Percentiles rank a stretch among this genome's conserved stretches.
phyloP scores from a whole-genome alignment of 1,140 invertebrate genomes.

The Diorhabda sublineata region DNA sequence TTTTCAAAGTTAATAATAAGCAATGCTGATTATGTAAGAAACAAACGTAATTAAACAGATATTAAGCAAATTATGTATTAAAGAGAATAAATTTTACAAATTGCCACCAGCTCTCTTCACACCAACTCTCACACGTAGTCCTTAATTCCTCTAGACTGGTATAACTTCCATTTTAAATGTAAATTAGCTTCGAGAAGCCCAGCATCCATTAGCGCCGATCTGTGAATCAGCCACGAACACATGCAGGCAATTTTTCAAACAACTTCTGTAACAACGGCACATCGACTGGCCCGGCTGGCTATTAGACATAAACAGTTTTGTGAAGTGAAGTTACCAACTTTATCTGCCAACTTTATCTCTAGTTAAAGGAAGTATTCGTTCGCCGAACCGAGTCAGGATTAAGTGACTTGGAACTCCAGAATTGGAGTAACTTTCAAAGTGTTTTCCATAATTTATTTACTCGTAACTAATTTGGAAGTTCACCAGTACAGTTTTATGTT shows the following conservation, averaged over 20 bases:
- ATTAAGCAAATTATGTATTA: neutral
- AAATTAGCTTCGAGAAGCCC: conserved; percentile 1
- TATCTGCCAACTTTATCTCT: conserved; percentile 10
- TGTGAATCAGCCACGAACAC: conserved; percentile 1
- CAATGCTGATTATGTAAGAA: no score
- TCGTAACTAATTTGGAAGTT: conserved; percentile 7
- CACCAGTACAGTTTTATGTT: neutral
- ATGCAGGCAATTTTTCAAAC: neutral
- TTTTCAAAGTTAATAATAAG: no score
- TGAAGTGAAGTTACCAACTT: conserved; percentile 7
- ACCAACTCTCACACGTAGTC: neutral
- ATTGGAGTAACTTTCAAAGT: conserved; percentile 8
- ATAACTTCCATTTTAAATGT: neutral
- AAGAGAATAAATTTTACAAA: neutral
- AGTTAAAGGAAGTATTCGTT: neutral
- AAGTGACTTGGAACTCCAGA: conserved; percentile 7
- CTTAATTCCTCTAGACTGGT: neutral
- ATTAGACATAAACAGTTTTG: conserved; percentile 11
- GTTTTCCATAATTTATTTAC: conserved; percentile 14
- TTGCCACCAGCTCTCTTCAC: neutral
- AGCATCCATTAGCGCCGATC: conserved; percentile 1
- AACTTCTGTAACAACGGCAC: neutral
- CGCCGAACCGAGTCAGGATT: conserved; percentile 9
- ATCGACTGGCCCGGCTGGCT: neutral
- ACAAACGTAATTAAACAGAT: neutral